phyloP scores from a whole-genome alignment of 2,888 invertebrate genomes.

The Pemphredon lugubris region DNA sequence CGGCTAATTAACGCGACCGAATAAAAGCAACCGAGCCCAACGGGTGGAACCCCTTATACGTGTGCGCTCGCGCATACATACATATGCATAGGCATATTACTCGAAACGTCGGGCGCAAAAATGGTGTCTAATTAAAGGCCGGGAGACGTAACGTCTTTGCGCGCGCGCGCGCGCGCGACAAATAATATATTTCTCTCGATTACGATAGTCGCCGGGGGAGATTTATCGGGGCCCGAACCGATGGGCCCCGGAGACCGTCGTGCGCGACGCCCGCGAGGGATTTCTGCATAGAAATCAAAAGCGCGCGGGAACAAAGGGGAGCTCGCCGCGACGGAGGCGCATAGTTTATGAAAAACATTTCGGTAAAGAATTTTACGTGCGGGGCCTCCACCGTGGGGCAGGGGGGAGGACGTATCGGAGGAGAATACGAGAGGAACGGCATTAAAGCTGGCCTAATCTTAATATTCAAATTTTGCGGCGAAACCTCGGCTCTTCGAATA shows the following conservation, averaged over 20 bases:
- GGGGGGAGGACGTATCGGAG: slow-evolving; percentile 26
- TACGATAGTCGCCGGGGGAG: not conserved
- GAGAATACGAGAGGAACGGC: slow-evolving; percentile 40
- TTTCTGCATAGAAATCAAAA: not conserved
- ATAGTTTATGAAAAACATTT: slow-evolving; percentile 53
- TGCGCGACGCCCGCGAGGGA: too few species aligned
- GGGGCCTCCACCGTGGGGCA: not conserved
- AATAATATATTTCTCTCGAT: not conserved
- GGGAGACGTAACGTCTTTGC: too few species aligned
- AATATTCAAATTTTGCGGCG: slow-evolving; percentile 79
- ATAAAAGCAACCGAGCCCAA: not conserved
- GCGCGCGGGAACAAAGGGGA: not conserved
- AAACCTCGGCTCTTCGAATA: too few species aligned
- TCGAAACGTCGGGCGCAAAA: not conserved
- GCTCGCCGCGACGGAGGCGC: slow-evolving; percentile 2
- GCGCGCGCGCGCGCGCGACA: too few species aligned
- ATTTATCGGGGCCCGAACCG: too few species aligned
- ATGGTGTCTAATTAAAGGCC: slow-evolving; percentile 2
- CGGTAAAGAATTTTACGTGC: slow-evolving; percentile 40
- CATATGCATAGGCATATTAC: too few species aligned
- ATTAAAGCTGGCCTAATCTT: slow-evolving; percentile 75
- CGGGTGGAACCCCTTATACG: too few species aligned
- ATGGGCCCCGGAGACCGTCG: too few species aligned
- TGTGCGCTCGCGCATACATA: too few species aligned
- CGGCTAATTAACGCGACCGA: slow-evolving; percentile 13